phyloP scores from a whole-genome alignment of 1,140 invertebrate species.

The Aplysia californica region DNA sequence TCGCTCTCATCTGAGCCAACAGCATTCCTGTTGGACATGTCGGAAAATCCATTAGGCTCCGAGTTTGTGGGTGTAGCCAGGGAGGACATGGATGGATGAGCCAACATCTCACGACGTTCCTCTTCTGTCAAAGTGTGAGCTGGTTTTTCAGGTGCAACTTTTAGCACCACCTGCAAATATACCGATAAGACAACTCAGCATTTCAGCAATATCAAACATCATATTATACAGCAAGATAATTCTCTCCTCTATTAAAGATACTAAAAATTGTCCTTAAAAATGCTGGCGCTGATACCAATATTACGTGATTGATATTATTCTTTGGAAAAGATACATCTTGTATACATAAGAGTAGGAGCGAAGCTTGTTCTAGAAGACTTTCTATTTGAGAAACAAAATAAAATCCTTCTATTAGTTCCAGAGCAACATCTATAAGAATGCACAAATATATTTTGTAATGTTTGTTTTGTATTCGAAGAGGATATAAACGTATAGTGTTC shows the following conservation, averaged over 20 bases:
- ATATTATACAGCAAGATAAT: background rate
- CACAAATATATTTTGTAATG: no score
- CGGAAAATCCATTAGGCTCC: no score
- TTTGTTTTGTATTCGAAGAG: no score
- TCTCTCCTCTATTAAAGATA: no score
- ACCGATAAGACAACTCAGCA: no score
- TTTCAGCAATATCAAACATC: constrained; percentile 19
- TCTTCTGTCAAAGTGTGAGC: constrained; percentile 56
- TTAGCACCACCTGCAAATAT: constrained; percentile 65
- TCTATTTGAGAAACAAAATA: no score
- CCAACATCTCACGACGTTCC: constrained; percentile 49
- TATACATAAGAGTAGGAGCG: background rate
- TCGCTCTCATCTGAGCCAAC: constrained; percentile 12
- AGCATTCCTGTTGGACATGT: constrained; percentile 1
- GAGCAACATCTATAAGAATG: no score
- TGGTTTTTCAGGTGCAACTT: constrained; percentile 68
- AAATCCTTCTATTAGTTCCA: no score
- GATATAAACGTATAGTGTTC: no score
- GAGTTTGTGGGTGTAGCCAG: constrained; percentile 27
- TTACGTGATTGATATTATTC: no score
- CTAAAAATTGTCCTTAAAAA: no score
- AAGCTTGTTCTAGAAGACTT: background rate
- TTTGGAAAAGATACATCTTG: background rate
- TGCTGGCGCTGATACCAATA: no score
- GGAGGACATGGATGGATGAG: constrained; percentile 32